These are phyloP conservation scores for Panurus biarmicus DNA, from an alignment of 2,113 vertebrate genomes.

Conservation along the genomic window DNA sequence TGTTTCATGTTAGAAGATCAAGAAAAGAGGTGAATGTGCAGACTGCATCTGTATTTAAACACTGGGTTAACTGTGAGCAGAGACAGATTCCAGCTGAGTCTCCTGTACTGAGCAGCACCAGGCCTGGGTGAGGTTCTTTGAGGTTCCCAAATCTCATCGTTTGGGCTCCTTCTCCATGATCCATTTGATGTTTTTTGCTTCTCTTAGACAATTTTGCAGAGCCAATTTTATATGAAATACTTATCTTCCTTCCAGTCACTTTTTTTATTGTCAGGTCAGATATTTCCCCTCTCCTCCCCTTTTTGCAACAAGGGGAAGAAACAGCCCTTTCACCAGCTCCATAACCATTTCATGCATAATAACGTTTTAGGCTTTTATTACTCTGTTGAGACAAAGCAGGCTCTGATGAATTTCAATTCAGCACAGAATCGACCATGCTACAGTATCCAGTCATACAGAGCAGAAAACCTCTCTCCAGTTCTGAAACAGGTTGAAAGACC, in stretches of 20 bases:
- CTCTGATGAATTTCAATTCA: slow-evolving; percentile 70
- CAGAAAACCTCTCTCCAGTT: slow-evolving; percentile 36
- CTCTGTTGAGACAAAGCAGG: slow-evolving; percentile 60
- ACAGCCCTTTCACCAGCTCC: not conserved
- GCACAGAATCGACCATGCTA: slow-evolving; percentile 13
- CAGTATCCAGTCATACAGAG: slow-evolving; percentile 23
- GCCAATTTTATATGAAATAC: not conserved
- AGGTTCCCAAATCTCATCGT: too few species aligned
- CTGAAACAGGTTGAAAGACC: slow-evolving; percentile 42
- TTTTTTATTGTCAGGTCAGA: slow-evolving; percentile 15
- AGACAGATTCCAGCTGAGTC: not conserved
- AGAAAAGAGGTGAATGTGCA: not conserved
- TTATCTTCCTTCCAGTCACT: not conserved
- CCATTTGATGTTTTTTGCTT: not conserved
- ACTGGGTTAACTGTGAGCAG: not conserved
- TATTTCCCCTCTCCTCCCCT: not conserved
- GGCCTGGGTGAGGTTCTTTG: not conserved
- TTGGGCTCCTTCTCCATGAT: not conserved
- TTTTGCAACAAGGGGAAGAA: not conserved
- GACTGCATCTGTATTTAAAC: not conserved
- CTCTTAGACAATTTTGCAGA: not conserved
- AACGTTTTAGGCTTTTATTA: slow-evolving; percentile 71
- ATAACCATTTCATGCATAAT: slow-evolving; percentile 71
- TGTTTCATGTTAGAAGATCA: not conserved
- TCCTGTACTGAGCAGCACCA: not conserved